Evolutionary conservation across 1,140 invertebrate species (phyloP).

Genomic region (Holcopasites calliopsidis): DNA sequence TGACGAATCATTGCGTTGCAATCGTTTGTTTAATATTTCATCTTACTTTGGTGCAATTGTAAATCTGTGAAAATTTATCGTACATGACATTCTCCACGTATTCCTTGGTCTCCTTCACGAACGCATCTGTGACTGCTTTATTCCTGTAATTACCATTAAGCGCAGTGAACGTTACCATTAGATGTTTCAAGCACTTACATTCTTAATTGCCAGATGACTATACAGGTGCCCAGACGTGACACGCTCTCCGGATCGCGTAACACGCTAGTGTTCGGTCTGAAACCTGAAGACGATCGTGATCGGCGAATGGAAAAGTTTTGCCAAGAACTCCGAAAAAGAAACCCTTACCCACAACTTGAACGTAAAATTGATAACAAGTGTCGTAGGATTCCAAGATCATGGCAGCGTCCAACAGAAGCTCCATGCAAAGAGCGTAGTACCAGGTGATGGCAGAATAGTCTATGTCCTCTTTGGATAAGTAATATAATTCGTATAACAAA

Average conservation of each 20-base stretch:
- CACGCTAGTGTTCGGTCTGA: constrained; percentile 16
- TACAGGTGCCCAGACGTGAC: constrained; percentile 38
- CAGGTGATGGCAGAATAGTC: constrained; percentile 67
- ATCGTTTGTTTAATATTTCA: neutral
- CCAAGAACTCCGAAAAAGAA: neutral
- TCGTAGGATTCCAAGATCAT: constrained; percentile 62
- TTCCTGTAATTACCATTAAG: constrained; percentile 30
- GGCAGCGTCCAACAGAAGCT: constrained; percentile 60
- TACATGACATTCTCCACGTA: constrained; percentile 1
- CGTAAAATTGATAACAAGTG: constrained; percentile 42
- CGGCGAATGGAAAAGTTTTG: neutral
- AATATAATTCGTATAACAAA: constrained; percentile 53
- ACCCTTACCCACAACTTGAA: constrained; percentile 41
- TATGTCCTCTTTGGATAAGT: constrained; percentile 46
- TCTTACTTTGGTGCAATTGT: constrained; percentile 45
- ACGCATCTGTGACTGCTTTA: neutral
- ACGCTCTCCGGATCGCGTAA: constrained; percentile 58
- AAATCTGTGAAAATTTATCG: constrained; percentile 40
- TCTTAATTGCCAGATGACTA: constrained; percentile 62
- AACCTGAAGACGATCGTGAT: neutral
- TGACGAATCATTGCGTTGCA: neutral
- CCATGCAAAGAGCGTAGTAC: constrained; percentile 68
- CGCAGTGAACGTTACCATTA: neutral
- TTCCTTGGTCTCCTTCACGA: neutral
- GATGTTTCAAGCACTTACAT: constrained; percentile 47